Conservation (phyloP, 2,113 vertebrate genomes). For the Cygnus buccinator region DNA sequence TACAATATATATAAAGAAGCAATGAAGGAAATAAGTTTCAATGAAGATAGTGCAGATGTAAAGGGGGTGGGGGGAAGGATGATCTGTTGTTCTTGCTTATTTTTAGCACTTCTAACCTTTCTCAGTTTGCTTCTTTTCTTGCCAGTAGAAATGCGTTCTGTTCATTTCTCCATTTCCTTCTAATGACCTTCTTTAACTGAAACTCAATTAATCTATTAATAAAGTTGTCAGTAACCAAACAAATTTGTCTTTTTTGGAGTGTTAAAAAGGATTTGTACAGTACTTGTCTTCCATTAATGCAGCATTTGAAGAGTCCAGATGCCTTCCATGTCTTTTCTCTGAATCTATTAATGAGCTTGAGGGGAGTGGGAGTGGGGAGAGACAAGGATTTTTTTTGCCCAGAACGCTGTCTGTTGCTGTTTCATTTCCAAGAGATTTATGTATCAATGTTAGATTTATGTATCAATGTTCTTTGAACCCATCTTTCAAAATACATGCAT, state of each 20-base stretch:
- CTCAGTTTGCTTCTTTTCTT: conserved; percentile 42
- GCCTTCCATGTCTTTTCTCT: conserved; percentile 22
- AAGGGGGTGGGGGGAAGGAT: not conserved
- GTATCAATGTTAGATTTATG: conserved; percentile 65
- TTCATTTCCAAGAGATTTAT: conserved; percentile 43
- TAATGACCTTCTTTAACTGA: conserved; percentile 41
- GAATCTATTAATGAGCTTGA: not conserved
- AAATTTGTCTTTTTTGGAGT: conserved; percentile 10
- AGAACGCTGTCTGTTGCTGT: conserved; percentile 12
- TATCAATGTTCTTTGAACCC: conserved; percentile 48
- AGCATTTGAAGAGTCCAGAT: conserved; percentile 41
- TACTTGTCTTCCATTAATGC: conserved; percentile 33
- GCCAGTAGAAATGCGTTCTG: conserved; percentile 37
- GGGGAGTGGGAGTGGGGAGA: no score
- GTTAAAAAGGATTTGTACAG: conserved; percentile 22
- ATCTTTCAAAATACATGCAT: conserved; percentile 67
- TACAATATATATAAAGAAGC: not conserved
- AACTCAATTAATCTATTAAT: conserved; percentile 40
- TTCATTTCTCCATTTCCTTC: conserved; percentile 22
- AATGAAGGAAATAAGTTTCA: conserved; percentile 9
- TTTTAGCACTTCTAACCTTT: conserved; percentile 50
- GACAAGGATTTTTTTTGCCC: not conserved
- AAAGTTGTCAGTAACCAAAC: conserved; percentile 35
- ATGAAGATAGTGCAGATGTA: not conserved
- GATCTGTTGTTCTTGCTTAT: conserved; percentile 36